A percentile compares a stretch with the other conserved stretches of the same genome.
Conservation (phyloP, 92 coral and sea anemone genomes). For the Parazoanthus swiftii region DNA sequence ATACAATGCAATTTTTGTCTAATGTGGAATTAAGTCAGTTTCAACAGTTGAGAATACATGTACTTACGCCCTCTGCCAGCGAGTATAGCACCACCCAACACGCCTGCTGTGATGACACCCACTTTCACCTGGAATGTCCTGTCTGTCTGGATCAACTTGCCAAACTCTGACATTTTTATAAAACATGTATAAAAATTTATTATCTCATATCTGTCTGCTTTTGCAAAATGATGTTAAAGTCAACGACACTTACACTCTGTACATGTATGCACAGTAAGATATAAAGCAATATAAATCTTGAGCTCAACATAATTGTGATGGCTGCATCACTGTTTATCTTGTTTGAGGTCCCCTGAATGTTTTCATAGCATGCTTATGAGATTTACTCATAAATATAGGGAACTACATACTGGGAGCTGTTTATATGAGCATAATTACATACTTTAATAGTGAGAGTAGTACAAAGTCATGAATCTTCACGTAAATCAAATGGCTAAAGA, state of each 20-base stretch:
- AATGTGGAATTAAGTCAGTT: background rate
- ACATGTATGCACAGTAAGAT: too few relatives aligned
- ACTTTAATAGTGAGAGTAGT: too few relatives aligned
- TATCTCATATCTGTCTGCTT: background rate
- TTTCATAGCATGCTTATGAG: too few relatives aligned
- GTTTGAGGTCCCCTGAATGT: too few relatives aligned
- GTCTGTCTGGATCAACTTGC: slow-evolving; percentile 75
- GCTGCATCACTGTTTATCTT: too few relatives aligned
- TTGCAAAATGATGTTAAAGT: too few relatives aligned
- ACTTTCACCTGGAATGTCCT: slow-evolving; percentile 83
- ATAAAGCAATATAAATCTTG: background rate
- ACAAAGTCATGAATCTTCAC: too few relatives aligned
- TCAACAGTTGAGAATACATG: background rate
- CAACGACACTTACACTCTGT: too few relatives aligned
- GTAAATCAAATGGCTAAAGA: too few relatives aligned
- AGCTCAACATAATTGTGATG: background rate
- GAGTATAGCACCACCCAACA: slow-evolving; percentile 66
- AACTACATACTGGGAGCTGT: too few relatives aligned
- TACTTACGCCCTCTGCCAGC: slow-evolving; percentile 96
- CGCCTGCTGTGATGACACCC: slow-evolving; percentile 70
- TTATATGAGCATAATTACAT: too few relatives aligned
- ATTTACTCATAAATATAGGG: too few relatives aligned
- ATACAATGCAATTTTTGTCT: background rate
- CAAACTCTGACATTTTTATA: slow-evolving; percentile 64
- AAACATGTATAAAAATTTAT: background rate